A percentile compares a stretch with the other conserved stretches of the same genome.
phyloP scores from a whole-genome alignment of 2,797 vertebrate genomes.

The Hoplostethus atlanticus region DNA sequence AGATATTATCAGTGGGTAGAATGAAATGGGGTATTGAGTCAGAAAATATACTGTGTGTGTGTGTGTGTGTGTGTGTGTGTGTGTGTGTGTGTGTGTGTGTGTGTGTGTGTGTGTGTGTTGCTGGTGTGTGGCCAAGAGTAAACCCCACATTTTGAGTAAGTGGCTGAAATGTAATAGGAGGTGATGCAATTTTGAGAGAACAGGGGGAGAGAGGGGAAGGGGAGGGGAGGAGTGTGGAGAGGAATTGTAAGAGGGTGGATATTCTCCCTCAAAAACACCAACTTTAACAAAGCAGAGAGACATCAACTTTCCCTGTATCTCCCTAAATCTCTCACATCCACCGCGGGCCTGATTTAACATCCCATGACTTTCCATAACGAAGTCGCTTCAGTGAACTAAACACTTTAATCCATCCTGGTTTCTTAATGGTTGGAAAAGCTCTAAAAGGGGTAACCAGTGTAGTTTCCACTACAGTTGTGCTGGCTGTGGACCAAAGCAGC shows the following conservation, averaged over 20 bases:
- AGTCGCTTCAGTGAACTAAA: no score
- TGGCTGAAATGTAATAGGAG: conserved; percentile 26
- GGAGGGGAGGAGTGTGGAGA: background rate
- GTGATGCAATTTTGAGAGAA: conserved; percentile 13
- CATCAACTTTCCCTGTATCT: background rate
- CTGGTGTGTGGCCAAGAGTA: conserved; percentile 11
- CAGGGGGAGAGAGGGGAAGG: background rate
- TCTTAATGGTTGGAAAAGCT: no score
- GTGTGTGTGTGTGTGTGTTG: conserved; percentile 3
- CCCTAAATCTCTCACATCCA: background rate
- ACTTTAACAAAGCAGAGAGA: background rate
- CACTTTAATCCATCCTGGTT: no score
- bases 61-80: background rate
- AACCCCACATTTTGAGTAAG: conserved; percentile 31
- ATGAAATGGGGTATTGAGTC: background rate
- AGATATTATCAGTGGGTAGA: background rate
- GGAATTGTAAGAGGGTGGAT: background rate
- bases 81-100: background rate
- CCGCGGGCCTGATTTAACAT: no score
- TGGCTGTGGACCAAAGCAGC: no score
- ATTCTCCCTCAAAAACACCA: background rate
- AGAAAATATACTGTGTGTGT: background rate
- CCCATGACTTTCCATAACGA: no score
- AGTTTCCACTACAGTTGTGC: no score
- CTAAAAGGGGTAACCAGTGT: no score